A percentile compares a stretch with the other conserved stretches of the same genome.
These are phyloP conservation scores for Acanthosepion esculentum DNA, from an alignment of 2,888 invertebrate species.

Conservation along the genomic window DNA sequence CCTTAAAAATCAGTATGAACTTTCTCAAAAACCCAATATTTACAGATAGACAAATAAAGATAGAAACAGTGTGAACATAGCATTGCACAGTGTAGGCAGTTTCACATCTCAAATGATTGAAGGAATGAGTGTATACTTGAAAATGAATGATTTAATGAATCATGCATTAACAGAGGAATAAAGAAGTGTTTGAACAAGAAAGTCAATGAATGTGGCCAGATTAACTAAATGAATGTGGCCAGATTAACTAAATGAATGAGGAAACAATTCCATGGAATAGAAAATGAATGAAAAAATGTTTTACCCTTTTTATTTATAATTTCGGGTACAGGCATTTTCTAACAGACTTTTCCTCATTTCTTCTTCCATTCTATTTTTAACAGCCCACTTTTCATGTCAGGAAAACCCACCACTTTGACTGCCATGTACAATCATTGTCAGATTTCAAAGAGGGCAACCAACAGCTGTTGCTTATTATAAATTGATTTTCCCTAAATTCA, in stretches of 20 bases:
- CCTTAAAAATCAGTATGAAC: no score
- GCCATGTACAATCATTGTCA: not conserved
- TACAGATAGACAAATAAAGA: no score
- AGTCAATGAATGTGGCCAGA: not conserved
- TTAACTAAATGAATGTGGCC: not conserved
- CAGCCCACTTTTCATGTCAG: not conserved
- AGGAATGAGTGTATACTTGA: not conserved
- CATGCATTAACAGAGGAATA: not conserved
- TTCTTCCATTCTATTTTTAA: not conserved
- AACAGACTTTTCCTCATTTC: no score
- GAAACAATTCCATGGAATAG: not conserved
- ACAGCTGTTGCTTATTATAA: not conserved
- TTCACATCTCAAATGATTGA: not conserved
- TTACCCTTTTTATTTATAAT: no score
- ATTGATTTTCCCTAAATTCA: not conserved
- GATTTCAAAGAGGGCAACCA: conserved; percentile 5
- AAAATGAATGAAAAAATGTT: not conserved
- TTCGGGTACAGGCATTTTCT: no score
- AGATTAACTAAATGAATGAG: not conserved
- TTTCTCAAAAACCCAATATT: no score
- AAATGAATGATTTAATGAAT: not conserved
- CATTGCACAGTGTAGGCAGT: no score
- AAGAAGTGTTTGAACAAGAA: not conserved
- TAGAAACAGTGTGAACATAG: no score
- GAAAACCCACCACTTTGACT: not conserved